Base-by-base conservation (phyloP, 2,113 vertebrate species). In the Alligator sinensis region DNA sequence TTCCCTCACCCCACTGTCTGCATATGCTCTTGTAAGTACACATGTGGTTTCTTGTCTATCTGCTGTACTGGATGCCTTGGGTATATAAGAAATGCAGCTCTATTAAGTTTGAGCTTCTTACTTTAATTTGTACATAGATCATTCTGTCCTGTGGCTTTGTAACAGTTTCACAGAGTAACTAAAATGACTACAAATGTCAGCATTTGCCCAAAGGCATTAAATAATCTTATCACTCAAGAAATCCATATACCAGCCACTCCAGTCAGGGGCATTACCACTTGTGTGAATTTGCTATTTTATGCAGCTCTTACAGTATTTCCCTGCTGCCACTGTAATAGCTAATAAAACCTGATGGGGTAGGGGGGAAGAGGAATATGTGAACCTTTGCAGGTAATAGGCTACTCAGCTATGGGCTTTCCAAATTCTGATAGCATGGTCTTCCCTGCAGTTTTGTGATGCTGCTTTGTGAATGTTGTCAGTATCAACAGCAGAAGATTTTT, bases 61-160 rank as follows among this genome's bases (percentile, higher is more conserved):
- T 59, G 59, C 19, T 70, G 66, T 70, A 30, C 18, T 3, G 58
- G 82, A 81, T 1, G 77, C 70, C 13, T 54, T 72, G 11, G 38
- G 0, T 38, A 25, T n/a, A 60, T 83, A 64, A 77, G 22, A 78
- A 80, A 24, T 54, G 21, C 15, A 34, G 57, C 28, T 87, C 54
- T 54, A 2, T 21, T 64, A 68, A 70, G 34, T 77, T 89, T 87
- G 77, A 87, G 76, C 11, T 47, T 28, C 72, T 78, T 82, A 1
- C 17, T 91, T 91, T 87, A 85, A 72, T 87, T 78, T 89, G 54
- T n/a, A 12, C 66, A 16, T 81, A 68, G 60, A 92, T 83, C 21
- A 58, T 17, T 83, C 57, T 72, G 22, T 19, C 13, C 15, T 58
- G 80, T 34, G 75, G 79, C 6, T 57, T 76, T 28, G 17, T 34